Evolutionary conservation across 2,113 vertebrate genomes (phyloP).

Genomic region (Aleadryas rufinucha): DNA sequence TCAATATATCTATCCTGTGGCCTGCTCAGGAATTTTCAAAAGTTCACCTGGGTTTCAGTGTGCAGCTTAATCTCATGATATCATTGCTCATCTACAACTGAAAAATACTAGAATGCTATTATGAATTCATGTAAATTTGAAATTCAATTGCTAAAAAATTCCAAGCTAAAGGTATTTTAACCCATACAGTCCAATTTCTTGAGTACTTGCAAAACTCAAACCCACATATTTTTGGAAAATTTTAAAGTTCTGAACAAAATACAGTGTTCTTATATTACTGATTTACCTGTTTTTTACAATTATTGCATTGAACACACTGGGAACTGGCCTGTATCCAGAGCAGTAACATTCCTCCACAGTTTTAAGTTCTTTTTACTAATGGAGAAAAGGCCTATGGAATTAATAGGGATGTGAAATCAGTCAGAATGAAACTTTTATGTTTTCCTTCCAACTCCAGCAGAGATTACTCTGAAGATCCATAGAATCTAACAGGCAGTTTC

Average conservation of each 20-base stretch:
- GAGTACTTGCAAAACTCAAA: neutral
- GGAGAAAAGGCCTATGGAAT: neutral
- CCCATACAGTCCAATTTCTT: neutral
- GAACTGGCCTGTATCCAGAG: neutral
- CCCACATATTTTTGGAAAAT: rapidly evolving
- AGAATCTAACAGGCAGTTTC: neutral
- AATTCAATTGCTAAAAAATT: neutral
- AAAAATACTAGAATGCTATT: neutral
- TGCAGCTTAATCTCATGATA: neutral
- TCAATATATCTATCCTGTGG: neutral
- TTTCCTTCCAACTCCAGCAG: neutral
- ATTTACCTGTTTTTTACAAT: neutral
- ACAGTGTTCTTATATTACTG: neutral
- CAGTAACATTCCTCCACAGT: neutral
- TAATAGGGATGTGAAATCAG: neutral
- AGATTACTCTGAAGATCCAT: neutral
- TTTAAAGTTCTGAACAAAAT: neutral
- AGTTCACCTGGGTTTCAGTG: neutral
- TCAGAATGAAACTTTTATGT: neutral
- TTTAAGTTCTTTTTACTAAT: neutral
- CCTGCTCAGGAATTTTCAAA: neutral
- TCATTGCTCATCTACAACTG: neutral
- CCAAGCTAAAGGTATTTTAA: neutral
- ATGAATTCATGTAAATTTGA: neutral
- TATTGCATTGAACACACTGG: neutral